Conservation (phyloP, 1,140 invertebrate species). For the Bombus confusus region DNA sequence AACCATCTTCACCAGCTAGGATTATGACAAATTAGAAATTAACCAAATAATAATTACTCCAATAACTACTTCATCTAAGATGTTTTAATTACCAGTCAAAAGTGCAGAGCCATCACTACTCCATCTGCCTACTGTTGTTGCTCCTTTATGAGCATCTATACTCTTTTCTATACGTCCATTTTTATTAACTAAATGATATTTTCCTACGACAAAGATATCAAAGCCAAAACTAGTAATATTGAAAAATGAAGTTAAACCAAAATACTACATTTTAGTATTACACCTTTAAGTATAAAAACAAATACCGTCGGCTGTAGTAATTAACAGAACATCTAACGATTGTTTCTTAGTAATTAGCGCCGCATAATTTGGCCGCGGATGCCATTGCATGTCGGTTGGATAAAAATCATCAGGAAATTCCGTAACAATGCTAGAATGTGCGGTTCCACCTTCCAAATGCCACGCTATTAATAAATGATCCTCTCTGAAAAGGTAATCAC, state of each 20-base stretch:
- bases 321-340: conserved; percentile 91
- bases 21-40: conserved; percentile 27
- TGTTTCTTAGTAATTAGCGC: conserved; percentile 84
- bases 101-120: conserved; percentile 96
- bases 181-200: conserved; percentile 94
- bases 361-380: conserved; percentile 72
- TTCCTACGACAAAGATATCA: conserved; percentile 83
- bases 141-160: conserved; percentile 96
- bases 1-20: conserved; percentile 96
- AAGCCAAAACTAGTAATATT: not conserved
- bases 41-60: not conserved
- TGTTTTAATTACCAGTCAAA: conserved; percentile 87
- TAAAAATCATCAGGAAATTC: conserved; percentile 92
- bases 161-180: conserved; percentile 96
- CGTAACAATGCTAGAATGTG: conserved; percentile 89
- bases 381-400: conserved; percentile 94
- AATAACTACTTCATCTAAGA: not conserved
- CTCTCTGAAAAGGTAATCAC: conserved; percentile 85
- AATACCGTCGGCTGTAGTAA: conserved; percentile 94
- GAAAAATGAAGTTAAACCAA: not conserved
- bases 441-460: conserved; percentile 88
- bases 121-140: conserved; percentile 93
- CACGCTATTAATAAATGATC: conserved; percentile 95
- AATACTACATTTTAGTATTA: conserved; percentile 5
- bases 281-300: conserved; percentile 28